These are phyloP conservation scores for Synodontis membranacea DNA, from an alignment of 2,113 vertebrate genomes.

Conservation along the genomic window DNA sequence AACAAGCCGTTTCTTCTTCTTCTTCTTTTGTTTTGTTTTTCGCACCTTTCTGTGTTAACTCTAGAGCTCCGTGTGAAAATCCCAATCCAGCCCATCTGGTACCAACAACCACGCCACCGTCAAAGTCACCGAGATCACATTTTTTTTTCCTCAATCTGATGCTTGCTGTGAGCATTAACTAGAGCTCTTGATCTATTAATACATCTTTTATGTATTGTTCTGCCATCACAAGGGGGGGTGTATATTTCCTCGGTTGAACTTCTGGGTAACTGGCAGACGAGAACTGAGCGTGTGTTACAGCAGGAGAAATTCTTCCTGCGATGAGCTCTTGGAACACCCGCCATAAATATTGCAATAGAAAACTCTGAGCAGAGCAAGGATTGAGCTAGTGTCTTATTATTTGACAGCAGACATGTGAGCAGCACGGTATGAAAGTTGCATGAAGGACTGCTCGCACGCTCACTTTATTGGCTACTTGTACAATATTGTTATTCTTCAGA, in stretches of 20 bases:
- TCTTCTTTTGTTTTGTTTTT: not conserved
- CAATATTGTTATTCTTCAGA: conserved; percentile 15
- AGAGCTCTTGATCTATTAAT: not conserved
- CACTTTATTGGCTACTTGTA: conserved; percentile 25
- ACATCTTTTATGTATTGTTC: not conserved
- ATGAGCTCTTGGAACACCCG: not conserved
- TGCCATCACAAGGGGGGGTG: not conserved
- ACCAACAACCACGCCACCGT: not conserved
- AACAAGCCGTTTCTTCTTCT: not conserved
- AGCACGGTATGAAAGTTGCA: conserved; percentile 23
- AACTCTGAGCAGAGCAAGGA: not conserved
- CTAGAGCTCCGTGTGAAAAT: not conserved
- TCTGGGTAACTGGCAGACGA: not conserved
- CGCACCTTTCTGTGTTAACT: not conserved
- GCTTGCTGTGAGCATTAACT: not conserved
- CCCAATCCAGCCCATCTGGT: not conserved
- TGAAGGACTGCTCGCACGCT: conserved; percentile 8
- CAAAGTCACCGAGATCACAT: not conserved
- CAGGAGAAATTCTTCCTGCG: not conserved
- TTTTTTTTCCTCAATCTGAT: not conserved
- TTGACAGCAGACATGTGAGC: conserved; percentile 16
- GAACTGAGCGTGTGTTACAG: not conserved
- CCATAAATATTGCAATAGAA: conserved; percentile 29
- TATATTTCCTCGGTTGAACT: not conserved
- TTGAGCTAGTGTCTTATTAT: conserved; percentile 5